Percentiles rank a stretch among this genome's conserved stretches.
phyloP scores from a whole-genome alignment of 1,140 invertebrate genomes.

The Armadillidium nasatum region DNA sequence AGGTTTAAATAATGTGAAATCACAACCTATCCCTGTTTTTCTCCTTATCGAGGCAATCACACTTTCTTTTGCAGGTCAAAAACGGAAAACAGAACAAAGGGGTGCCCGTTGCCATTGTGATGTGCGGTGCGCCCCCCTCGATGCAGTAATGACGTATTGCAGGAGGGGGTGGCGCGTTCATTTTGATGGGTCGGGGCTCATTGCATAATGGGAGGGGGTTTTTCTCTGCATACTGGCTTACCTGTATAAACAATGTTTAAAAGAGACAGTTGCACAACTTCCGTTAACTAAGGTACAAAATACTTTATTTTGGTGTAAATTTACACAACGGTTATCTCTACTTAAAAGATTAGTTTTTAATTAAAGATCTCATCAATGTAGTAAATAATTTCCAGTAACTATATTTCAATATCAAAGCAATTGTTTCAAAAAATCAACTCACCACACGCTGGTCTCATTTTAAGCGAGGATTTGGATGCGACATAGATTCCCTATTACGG shows the following conservation, averaged over 20 bases:
- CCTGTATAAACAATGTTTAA: neutral
- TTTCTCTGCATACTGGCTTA: slow-evolving; percentile 3
- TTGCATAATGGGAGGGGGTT: neutral
- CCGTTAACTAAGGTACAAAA: no score
- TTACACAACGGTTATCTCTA: no score
- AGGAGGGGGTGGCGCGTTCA: no score
- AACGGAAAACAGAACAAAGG: neutral
- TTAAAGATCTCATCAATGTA: no score
- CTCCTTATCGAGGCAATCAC: neutral
- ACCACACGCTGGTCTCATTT: slow-evolving; percentile 3
- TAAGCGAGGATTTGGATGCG: neutral
- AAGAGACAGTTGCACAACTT: no score
- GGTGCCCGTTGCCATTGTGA: slow-evolving; percentile 1
- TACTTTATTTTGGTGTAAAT: no score
- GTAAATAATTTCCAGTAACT: no score
- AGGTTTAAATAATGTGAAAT: neutral
- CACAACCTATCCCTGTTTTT: neutral
- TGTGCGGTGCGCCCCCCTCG: neutral
- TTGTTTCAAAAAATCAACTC: neutral
- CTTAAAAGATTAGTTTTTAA: no score
- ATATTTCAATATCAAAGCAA: no score
- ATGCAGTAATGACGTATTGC: neutral
- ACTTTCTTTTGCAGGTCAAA: neutral
- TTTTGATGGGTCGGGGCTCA: neutral
- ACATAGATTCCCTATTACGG: neutral